phyloP scores from a whole-genome alignment of 2,888 invertebrate genomes.

The Caenorhabditis doughertyi region DNA sequence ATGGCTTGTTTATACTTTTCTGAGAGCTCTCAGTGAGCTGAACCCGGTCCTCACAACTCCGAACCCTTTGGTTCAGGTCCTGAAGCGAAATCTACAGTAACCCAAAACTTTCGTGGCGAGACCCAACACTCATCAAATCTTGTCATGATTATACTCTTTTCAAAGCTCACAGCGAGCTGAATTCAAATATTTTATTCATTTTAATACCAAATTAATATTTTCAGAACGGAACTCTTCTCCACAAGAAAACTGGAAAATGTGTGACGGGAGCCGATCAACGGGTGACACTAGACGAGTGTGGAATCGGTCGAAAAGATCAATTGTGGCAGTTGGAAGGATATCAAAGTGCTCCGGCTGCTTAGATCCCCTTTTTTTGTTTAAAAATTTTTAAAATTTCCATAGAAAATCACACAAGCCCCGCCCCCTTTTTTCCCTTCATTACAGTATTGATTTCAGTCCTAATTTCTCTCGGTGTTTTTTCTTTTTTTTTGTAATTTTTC shows the following conservation, averaged over 20 bases:
- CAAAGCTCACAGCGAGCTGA: background rate
- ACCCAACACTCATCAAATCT: too few species aligned
- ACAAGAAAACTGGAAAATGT: conserved; percentile 64
- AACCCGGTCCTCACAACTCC: too few species aligned
- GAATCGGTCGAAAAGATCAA: conserved; percentile 44
- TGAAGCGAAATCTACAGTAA: too few species aligned
- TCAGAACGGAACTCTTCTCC: conserved; percentile 47
- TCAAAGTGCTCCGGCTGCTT: background rate
- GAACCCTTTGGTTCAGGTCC: too few species aligned
- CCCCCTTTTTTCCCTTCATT: conserved; percentile 23
- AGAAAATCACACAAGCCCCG: conserved; percentile 6
- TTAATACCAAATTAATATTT: background rate
- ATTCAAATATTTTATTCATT: background rate
- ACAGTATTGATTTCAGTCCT: conserved; percentile 19
- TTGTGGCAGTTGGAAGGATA: conserved; percentile 64
- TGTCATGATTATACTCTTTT: background rate
- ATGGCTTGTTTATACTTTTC: too few species aligned
- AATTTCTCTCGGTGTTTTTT: conserved; percentile 33
- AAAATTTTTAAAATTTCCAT: background rate
- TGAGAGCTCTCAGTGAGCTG: too few species aligned
- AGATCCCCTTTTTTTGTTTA: conserved; percentile 5
- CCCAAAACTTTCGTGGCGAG: too few species aligned
- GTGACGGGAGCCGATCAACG: conserved; percentile 41
- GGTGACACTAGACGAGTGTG: conserved; percentile 57
- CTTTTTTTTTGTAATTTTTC: background rate